Conservation (phyloP, 2,797 vertebrate genomes). For the Pangasius sanitwongsei region DNA sequence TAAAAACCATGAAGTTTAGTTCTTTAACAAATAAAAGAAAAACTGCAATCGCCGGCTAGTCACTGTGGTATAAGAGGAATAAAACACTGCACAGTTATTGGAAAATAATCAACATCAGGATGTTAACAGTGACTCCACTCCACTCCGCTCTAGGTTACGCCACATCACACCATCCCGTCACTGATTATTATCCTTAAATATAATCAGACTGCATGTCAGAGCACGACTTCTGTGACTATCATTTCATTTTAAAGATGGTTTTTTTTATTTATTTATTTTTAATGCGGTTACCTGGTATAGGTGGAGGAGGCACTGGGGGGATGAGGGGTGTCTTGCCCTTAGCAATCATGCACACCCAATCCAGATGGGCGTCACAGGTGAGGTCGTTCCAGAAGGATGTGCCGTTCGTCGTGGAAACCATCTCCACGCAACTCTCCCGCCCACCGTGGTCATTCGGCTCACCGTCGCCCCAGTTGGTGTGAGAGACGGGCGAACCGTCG, state of each 20-base stretch:
- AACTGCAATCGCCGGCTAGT: no score
- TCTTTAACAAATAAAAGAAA: no score
- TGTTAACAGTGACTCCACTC: no score
- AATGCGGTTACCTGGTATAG: constrained; percentile 43
- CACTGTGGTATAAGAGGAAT: no score
- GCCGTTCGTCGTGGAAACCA: constrained; percentile 74
- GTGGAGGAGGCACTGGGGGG: constrained; percentile 70
- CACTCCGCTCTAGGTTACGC: no score
- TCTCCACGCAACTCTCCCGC: constrained; percentile 80
- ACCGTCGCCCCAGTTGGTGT: constrained; percentile 79
- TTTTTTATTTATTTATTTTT: no score
- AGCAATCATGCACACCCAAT: constrained; percentile 79
- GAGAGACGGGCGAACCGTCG: constrained; percentile 69
- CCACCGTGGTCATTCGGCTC: constrained; percentile 78
- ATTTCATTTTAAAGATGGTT: not conserved
- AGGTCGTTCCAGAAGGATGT: constrained; percentile 78
- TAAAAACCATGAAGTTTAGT: no score
- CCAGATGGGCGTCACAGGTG: constrained; percentile 78
- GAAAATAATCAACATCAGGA: no score
- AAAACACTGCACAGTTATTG: no score
- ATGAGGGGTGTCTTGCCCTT: constrained; percentile 71
- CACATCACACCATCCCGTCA: no score
- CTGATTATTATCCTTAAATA: no score
- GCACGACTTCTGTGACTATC: not conserved
- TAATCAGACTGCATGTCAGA: not conserved